Evolutionary conservation across 2,113 vertebrate species (phyloP).

Genomic region (Myotis brandtii): DNA sequence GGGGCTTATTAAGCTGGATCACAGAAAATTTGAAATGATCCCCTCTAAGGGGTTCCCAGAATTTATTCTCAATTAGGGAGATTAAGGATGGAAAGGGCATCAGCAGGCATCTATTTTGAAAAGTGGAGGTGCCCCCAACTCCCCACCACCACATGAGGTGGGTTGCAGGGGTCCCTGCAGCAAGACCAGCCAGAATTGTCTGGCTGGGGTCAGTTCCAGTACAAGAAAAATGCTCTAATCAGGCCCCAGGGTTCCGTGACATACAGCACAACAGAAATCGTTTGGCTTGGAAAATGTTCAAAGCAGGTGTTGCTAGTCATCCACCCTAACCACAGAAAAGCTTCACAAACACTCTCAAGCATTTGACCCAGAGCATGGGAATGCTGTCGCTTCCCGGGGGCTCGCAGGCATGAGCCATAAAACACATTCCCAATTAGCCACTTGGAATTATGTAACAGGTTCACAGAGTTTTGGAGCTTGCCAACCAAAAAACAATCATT

Average conservation of each 20-base stretch:
- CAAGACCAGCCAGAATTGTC: not conserved
- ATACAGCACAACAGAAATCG: constrained; percentile 50
- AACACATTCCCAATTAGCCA: constrained; percentile 52
- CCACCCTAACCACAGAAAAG: constrained; percentile 36
- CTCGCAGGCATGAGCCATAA: constrained; percentile 38
- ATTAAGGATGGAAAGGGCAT: constrained; percentile 2
- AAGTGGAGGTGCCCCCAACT: not conserved
- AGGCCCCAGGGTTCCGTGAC: not conserved
- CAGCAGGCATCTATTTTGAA: not conserved
- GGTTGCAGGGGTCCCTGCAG: not conserved
- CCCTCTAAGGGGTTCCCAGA: not conserved
- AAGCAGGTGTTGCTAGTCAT: constrained; percentile 59
- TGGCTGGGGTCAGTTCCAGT: constrained; percentile 7
- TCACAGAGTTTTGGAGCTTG: constrained; percentile 38
- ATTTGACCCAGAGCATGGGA: constrained; percentile 2
- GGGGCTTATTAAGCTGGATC: not conserved
- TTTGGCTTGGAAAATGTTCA: constrained; percentile 62
- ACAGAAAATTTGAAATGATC: constrained; percentile 8
- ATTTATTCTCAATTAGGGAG: not conserved
- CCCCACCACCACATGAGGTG: not conserved
- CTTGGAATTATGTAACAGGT: constrained; percentile 15
- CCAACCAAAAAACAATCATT: constrained; percentile 26
- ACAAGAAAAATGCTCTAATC: not conserved
- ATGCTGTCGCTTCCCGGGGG: constrained; percentile 32
- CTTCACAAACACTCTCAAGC: constrained; percentile 29